Conservation (phyloP, 2,888 invertebrate species). For the Baccha elongata region DNA sequence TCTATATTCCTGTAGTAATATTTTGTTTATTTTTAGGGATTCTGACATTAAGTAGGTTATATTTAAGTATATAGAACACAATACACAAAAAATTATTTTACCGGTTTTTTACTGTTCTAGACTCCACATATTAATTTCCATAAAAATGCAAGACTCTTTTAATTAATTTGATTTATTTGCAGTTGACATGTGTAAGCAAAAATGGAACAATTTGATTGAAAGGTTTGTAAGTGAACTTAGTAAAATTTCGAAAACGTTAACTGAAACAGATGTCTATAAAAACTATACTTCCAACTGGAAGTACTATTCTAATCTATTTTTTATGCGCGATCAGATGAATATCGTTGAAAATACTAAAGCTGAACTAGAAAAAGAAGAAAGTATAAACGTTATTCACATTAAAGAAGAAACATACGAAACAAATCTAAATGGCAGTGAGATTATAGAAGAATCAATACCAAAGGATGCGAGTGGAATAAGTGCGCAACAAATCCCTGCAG, state of each 20-base stretch:
- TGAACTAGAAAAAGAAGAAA: neutral
- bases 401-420: constrained; percentile 17
- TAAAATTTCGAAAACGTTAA: neutral
- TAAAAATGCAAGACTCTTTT: too few species aligned
- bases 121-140: too few species aligned
- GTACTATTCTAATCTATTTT: neutral
- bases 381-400: neutral
- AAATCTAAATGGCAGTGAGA: neutral
- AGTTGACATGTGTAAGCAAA: neutral
- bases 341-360: neutral
- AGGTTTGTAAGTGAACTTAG: neutral
- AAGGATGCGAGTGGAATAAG: neutral
- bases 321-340: neutral
- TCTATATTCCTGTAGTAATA: too few species aligned
- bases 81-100: too few species aligned
- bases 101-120: too few species aligned
- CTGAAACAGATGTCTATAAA: neutral
- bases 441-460: neutral
- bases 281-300: neutral
- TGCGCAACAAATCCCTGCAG: neutral
- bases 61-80: too few species aligned
- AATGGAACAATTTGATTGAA: neutral
- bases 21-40: too few species aligned
- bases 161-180: neutral
- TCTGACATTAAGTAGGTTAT: too few species aligned